Evolutionary conservation across 2,113 vertebrate species (phyloP), one percentile per base, ranked within the genome.

Genomic region (Oryzias woworae): DNA sequence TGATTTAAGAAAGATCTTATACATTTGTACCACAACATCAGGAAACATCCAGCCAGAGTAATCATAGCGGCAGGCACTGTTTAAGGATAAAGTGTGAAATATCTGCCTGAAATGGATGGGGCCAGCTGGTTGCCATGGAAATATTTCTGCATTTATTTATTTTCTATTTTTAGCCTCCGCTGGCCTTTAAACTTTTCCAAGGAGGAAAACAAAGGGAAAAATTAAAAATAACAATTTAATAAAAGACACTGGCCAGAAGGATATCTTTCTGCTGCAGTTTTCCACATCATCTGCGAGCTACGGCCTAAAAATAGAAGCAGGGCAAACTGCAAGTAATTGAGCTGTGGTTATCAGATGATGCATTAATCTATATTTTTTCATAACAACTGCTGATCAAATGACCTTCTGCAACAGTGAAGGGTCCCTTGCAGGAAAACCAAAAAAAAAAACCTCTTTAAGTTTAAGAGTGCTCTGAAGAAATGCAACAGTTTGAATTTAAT

Each of bases 61-160:
- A 84, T 90, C 78, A 82, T 47, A 43, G 66, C 77, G 67, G 66
- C 78, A 61, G 74, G 78, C 51, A 63, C 52, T 65, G 80, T 81
- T 78, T 70, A 62, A 79, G 62, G 53, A 55, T 69, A 84, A 75
- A 80, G 74, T 77, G 73, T 28, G 41, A 84, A 75, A 68, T 68
- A 46, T 72, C 76, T 17, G 56, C 82, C 85, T 62, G 63, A 90
- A 91, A 91, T 90, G 90, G 85, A 86, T 62, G 58, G 62, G 69
- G 69, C 84, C 82, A 58, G 56, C 81, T 83, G 85, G 90, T 90
- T 90, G 81, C 89, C 82, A 87, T 90, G 79, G 90, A 53, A 87
- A 90, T 44, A 51, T 53, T 45, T 31, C 60, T 70, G 42, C 26
- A 71, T 72, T 59, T 46, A 24, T 31, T 54, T 53, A 42, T 20